phyloP scores from a whole-genome alignment of 2,113 vertebrate species.

The Struthidea cinerea region DNA sequence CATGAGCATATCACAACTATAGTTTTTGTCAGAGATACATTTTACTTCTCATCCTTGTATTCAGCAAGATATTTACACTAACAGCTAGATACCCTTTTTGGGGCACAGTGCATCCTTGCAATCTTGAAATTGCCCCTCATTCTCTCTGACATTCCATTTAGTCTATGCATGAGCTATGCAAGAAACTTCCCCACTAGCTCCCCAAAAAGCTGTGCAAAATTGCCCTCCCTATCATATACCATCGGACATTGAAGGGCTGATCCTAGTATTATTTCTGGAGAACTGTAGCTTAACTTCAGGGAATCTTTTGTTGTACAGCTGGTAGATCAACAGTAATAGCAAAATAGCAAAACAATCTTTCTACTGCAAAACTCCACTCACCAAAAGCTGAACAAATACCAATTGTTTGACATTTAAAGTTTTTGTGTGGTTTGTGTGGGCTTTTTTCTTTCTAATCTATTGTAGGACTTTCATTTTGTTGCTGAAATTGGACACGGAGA shows the following conservation, averaged over 20 bases:
- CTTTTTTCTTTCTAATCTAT: background rate
- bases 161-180: background rate
- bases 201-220: background rate
- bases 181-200: background rate
- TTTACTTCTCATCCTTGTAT: background rate
- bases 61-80: background rate
- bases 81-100: background rate
- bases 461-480: slow-evolving; percentile 10
- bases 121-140: background rate
- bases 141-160: background rate
- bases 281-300: background rate
- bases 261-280: background rate
- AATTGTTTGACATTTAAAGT: background rate
- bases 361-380: background rate
- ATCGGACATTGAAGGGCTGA: background rate
- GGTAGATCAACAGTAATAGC: background rate
- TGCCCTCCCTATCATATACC: background rate
- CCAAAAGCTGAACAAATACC: background rate
- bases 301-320: background rate
- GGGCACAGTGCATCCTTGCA: background rate
- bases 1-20: background rate
- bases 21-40: background rate
- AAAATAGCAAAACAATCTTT: background rate
- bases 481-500: background rate
- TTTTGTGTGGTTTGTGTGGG: background rate